Evolutionary conservation across 2,113 vertebrate genomes (phyloP).

Genomic region (Rynchops niger): DNA sequence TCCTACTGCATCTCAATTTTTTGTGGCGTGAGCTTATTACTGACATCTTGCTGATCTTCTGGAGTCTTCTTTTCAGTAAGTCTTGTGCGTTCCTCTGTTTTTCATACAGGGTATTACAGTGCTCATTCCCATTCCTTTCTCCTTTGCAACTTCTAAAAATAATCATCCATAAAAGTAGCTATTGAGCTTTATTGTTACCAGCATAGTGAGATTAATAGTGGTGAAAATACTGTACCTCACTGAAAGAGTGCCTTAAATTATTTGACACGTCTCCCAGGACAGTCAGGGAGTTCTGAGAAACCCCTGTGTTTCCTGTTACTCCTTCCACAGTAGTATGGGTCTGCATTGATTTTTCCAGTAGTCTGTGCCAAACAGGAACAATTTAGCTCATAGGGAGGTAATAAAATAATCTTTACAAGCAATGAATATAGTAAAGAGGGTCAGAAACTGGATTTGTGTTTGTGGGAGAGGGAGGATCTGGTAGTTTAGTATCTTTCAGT

Average conservation of each 20-base stretch:
- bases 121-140: not conserved
- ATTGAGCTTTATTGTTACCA: constrained; percentile 40
- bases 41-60: not conserved
- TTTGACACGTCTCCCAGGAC: constrained; percentile 32
- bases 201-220: constrained; percentile 21
- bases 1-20: not conserved
- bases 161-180: constrained; percentile 21
- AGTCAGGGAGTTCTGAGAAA: constrained; percentile 55
- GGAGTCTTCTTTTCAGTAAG: not conserved
- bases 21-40: not conserved
- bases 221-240: constrained; percentile 15
- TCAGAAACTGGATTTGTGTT: constrained; percentile 1
- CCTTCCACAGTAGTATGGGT: not conserved
- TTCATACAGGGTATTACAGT: not conserved
- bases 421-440: not conserved
- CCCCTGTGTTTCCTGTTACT: constrained; percentile 51
- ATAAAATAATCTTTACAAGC: constrained; percentile 48
- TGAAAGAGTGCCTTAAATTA: constrained; percentile 40
- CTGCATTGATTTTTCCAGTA: constrained; percentile 65
- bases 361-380: constrained; percentile 57
- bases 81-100: not conserved
- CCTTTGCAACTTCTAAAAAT: constrained; percentile 31
- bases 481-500: not conserved
- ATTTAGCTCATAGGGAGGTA: constrained; percentile 33
- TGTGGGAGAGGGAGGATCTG: not conserved